A percentile compares a stretch with the other conserved stretches of the same genome.
These are phyloP conservation scores for Psilopogon haemacephalus DNA, from an alignment of 2,113 vertebrate species.

Conservation along the genomic window DNA sequence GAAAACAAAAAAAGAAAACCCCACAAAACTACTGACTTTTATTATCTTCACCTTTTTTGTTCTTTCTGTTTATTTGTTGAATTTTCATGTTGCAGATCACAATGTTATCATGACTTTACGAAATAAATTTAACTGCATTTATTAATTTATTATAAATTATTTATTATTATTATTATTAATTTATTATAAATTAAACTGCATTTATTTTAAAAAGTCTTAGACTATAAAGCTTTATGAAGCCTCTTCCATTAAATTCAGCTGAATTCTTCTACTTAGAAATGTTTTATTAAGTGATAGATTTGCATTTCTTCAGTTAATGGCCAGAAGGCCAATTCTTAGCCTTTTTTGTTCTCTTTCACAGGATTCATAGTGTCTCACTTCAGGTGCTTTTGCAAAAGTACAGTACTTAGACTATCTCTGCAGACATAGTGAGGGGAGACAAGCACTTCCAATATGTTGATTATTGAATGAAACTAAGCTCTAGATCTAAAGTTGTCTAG, in stretches of 20 bases:
- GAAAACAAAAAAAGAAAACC: neutral
- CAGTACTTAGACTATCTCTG: neutral
- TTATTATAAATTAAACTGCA: too few species aligned
- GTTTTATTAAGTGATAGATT: neutral
- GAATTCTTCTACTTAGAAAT: neutral
- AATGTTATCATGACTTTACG: conserved; percentile 4
- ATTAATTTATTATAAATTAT: too few species aligned
- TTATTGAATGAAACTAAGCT: neutral
- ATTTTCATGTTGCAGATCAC: conserved; percentile 7
- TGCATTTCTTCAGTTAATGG: neutral
- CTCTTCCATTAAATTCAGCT: neutral
- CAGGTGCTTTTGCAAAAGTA: neutral
- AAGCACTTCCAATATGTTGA: neutral
- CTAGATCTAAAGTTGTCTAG: neutral
- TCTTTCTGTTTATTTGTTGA: neutral
- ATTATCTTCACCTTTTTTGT: neutral
- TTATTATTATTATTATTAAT: too few species aligned
- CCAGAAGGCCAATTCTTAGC: neutral
- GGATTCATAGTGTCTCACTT: neutral
- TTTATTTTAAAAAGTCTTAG: neutral
- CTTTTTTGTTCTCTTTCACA: neutral
- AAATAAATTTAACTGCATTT: neutral
- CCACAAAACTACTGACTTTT: neutral
- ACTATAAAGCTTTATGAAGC: neutral
- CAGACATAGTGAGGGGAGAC: neutral